Base-by-base conservation (phyloP, 2,888 invertebrate genomes). In the Trachelus tabidus region DNA sequence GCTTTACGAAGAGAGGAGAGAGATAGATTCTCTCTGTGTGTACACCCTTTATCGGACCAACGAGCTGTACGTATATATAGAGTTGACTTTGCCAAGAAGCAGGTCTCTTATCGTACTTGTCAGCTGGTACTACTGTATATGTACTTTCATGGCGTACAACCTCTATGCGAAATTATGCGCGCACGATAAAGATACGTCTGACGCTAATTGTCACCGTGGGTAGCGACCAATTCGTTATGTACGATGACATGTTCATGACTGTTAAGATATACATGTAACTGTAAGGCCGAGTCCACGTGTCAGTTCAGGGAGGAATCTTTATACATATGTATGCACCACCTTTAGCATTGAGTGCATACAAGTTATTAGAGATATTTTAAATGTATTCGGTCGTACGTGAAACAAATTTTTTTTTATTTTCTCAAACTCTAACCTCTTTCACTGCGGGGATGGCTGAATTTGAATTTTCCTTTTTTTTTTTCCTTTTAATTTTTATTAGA, bases 1-100 rank as follows among this genome's bases (percentile, higher is more conserved):
- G 40, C 40, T 23, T 1, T 9, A 2, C 2, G 4, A 23, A 34
- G 68, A 74, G 73, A 75, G 40, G 37, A 68, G 40, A 31, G 79
- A 80, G 80, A 78, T 77, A 34, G 68, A 37, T 30, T 35, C 68
- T 69, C 15, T 40, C 23, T 56, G 23, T 9, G 23, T 9, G 9
- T 23, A 23, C 4, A 56, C 23, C 6, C 23, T 56, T 56, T 56
- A 56, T 56, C 56, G 6, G 56, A 23, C 56, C 56, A 9, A 23
- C 56, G 9, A 23, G 40, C 40, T 23, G 6, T 40, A 40, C 1
- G 1, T 40, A 40, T 6, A 6, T 15, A 35, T 35, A 12, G 3
- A 35, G 11, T 6, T 40, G 6, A 23, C 15, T 23, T 40, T 23
- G 15, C 40, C 6, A 40, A 23, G 56, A 56, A 56, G 56, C 56